Evolutionary conservation across 1,140 invertebrate genomes (phyloP).

Genomic region (Drosophila albomicans): DNA sequence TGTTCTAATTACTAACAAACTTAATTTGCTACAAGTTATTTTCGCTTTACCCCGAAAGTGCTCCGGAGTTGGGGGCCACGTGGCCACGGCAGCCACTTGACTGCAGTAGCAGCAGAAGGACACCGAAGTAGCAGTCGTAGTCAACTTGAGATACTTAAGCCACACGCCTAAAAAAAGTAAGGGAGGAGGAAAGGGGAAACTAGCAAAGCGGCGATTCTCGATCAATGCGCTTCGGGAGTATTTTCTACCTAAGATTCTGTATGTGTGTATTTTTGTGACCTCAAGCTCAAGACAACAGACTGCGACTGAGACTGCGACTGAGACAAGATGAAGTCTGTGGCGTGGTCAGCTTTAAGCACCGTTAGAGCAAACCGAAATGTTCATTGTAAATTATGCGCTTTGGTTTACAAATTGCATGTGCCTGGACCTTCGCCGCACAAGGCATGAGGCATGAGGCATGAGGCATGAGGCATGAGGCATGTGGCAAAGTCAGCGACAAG

Average conservation of each 20-base stretch:
- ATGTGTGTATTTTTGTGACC: conserved; percentile 35
- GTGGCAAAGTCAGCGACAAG: conserved; percentile 40
- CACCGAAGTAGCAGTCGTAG: conserved; percentile 18
- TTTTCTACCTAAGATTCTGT: not conserved
- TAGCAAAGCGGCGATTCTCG: not conserved
- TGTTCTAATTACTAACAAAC: conserved; percentile 84
- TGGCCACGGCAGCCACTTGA: conserved; percentile 32
- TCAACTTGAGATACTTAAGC: conserved; percentile 49
- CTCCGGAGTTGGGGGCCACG: not conserved
- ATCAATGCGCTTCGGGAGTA: not conserved
- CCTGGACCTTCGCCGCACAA: conserved; percentile 47
- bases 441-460: conserved; percentile 68
- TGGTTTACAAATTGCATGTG: conserved; percentile 82
- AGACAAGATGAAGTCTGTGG: conserved; percentile 39
- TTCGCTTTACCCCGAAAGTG: conserved; percentile 46
- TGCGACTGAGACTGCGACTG: not conserved
- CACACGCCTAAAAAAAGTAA: conserved; percentile 21
- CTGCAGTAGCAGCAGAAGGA: conserved; percentile 28
- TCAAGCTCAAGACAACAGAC: not conserved
- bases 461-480: conserved; percentile 70
- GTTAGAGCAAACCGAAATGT: conserved; percentile 46
- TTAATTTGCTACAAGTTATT: conserved; percentile 83
- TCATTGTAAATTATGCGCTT: conserved; percentile 81
- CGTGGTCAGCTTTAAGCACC: conserved; percentile 49
- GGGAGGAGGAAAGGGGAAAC: not conserved